These are phyloP conservation scores for Oegoconia quadripuncta DNA, from an alignment of 2,888 invertebrate genomes.

Conservation along the genomic window DNA sequence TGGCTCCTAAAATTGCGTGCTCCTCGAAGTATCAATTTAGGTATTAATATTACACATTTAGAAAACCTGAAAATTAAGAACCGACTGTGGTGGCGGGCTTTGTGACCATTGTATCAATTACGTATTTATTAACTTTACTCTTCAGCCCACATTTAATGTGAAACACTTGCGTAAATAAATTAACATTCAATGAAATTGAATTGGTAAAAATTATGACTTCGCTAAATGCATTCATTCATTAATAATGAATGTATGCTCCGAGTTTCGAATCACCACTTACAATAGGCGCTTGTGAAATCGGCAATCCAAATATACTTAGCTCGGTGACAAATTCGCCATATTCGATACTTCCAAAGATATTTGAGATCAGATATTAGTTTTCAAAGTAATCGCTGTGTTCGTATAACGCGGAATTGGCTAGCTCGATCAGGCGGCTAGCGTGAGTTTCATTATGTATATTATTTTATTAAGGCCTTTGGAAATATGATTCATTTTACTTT, in stretches of 20 bases:
- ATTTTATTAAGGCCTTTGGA: slow-evolving; percentile 49
- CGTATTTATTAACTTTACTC: slow-evolving; percentile 9
- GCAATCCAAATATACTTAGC: slow-evolving; percentile 9
- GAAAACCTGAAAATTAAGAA: too few species aligned
- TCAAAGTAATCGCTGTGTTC: slow-evolving; percentile 42
- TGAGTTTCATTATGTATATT: slow-evolving; percentile 61
- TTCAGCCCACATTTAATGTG: slow-evolving; percentile 22
- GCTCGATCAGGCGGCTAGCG: slow-evolving; percentile 29
- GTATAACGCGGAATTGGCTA: slow-evolving; percentile 45
- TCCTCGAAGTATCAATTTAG: too few species aligned
- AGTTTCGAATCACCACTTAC: slow-evolving; percentile 16
- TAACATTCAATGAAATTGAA: slow-evolving; percentile 27
- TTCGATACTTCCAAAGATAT: slow-evolving; percentile 38
- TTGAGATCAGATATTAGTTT: slow-evolving; percentile 60
- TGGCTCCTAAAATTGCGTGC: too few species aligned
- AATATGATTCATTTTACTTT: slow-evolving; percentile 55
- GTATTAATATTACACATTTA: too few species aligned
- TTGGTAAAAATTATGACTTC: slow-evolving; percentile 26
- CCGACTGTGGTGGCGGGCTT: too few species aligned
- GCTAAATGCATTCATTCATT: slow-evolving; percentile 11
- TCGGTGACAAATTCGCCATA: slow-evolving; percentile 13
- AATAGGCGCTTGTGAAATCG: slow-evolving; percentile 29
- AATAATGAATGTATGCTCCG: slow-evolving; percentile 18
- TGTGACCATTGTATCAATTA: slow-evolving; percentile 11
- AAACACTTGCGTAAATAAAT: slow-evolving; percentile 31